A percentile compares a stretch with the other conserved stretches of the same genome.
Evolutionary conservation across 2,113 vertebrate genomes (phyloP).

Genomic region (Sander vitreus): DNA sequence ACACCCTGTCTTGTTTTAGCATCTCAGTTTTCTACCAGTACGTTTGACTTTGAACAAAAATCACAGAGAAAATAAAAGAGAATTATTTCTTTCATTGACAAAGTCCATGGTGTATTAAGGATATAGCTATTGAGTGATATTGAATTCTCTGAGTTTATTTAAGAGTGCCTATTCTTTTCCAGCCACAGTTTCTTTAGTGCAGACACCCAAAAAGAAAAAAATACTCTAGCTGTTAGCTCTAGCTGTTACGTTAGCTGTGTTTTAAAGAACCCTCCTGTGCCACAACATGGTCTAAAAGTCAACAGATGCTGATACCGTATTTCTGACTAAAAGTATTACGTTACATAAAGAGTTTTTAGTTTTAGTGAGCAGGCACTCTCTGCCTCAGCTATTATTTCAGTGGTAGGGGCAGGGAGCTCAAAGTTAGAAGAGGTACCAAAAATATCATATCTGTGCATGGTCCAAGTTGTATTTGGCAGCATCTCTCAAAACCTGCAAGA

Average conservation of each 20-base stretch:
- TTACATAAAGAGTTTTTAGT: background rate
- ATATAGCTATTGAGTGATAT: constrained; percentile 36
- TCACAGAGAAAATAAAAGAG: constrained; percentile 34
- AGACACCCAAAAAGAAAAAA: background rate
- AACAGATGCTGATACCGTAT: background rate
- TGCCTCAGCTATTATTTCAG: background rate
- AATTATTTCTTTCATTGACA: constrained; percentile 26
- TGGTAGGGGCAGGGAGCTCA: background rate
- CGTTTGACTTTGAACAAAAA: constrained; percentile 44
- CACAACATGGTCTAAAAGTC: background rate
- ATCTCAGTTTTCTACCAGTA: constrained; percentile 21
- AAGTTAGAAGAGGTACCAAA: constrained; percentile 16
- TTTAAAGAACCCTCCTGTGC: background rate
- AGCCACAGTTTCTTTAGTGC: constrained; percentile 19
- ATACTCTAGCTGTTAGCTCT: background rate
- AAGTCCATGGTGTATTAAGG: constrained; percentile 23
- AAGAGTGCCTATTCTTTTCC: constrained; percentile 23
- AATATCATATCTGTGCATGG: background rate
- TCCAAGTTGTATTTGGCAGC: constrained; percentile 11
- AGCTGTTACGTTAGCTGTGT: background rate
- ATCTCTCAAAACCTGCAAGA: background rate
- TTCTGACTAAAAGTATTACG: background rate
- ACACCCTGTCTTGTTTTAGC: background rate
- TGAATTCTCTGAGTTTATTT: constrained; percentile 32
- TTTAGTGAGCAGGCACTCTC: background rate